Evolutionary conservation across 2,113 vertebrate genomes (phyloP).

Genomic region (Vulpes ferrilata): DNA sequence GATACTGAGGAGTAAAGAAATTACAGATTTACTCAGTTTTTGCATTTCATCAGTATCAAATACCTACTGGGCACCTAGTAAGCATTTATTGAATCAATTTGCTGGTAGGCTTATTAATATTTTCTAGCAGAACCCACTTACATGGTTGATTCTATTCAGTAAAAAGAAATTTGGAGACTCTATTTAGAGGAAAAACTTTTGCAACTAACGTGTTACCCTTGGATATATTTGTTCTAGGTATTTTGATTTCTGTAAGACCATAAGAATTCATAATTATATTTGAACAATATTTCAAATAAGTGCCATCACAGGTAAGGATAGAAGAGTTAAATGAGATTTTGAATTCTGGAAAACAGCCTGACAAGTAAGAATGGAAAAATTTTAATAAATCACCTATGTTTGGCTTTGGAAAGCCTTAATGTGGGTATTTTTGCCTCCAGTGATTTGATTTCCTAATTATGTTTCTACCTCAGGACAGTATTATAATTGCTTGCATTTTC

Average conservation of each 20-base stretch:
- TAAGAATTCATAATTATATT: background rate
- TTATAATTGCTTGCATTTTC: constrained; percentile 52
- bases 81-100: background rate
- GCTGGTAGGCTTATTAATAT: constrained; percentile 6
- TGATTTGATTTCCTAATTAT: constrained; percentile 57
- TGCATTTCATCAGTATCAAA: background rate
- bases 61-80: background rate
- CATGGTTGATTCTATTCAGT: constrained; percentile 4
- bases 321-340: constrained; percentile 54
- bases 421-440: background rate
- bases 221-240: constrained; percentile 47
- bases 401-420: constrained; percentile 43
- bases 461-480: constrained; percentile 30
- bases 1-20: background rate
- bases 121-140: constrained; percentile 14
- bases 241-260: constrained; percentile 59
- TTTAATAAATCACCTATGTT: constrained; percentile 57
- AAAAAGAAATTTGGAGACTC: constrained; percentile 10
- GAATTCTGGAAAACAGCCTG: constrained; percentile 48
- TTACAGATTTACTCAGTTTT: background rate
- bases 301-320: background rate
- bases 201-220: background rate
- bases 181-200: constrained; percentile 53
- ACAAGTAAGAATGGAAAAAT: background rate
- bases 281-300: constrained; percentile 56